Conservation (phyloP, 2,888 invertebrate genomes). For the Microdon myrmicae region DNA sequence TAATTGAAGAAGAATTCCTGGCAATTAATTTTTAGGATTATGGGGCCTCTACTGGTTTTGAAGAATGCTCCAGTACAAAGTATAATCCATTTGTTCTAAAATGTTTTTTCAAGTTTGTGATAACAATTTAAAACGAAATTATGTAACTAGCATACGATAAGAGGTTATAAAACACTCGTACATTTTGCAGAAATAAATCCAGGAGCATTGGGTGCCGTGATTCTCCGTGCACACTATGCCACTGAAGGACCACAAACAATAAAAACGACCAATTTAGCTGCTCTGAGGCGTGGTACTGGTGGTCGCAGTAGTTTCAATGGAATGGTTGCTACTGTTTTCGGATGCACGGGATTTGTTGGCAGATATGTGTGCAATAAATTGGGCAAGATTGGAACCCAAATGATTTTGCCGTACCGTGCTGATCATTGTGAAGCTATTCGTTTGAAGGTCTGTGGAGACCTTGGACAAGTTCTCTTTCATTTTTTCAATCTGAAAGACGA, state of each 20-base stretch:
- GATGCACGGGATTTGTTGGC: conserved; percentile 90
- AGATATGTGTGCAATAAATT: conserved; percentile 87
- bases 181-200: conserved; percentile 60
- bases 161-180: too few relatives aligned
- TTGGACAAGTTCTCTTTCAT: conserved; percentile 93
- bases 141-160: too few relatives aligned
- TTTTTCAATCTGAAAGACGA: conserved; percentile 88
- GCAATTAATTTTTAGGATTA: too few relatives aligned
- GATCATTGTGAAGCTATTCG: conserved; percentile 83
- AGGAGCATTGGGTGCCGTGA: conserved; percentile 61
- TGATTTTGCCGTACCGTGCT: conserved; percentile 92
- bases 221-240: conserved; percentile 59
- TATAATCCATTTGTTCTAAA: too few relatives aligned
- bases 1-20: too few relatives aligned
- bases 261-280: conserved; percentile 71
- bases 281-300: conserved; percentile 84
- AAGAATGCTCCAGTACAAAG: too few relatives aligned
- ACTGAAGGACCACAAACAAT: conserved; percentile 62
- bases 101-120: too few relatives aligned
- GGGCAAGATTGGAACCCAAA: conserved; percentile 86
- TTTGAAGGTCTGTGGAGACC: conserved; percentile 88
- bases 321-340: conserved; percentile 97
- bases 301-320: conserved; percentile 98
- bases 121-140: too few relatives aligned
- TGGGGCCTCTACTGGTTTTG: too few relatives aligned